Base-by-base conservation (phyloP, 2,888 invertebrate genomes). In the Lasius platythorax region DNA sequence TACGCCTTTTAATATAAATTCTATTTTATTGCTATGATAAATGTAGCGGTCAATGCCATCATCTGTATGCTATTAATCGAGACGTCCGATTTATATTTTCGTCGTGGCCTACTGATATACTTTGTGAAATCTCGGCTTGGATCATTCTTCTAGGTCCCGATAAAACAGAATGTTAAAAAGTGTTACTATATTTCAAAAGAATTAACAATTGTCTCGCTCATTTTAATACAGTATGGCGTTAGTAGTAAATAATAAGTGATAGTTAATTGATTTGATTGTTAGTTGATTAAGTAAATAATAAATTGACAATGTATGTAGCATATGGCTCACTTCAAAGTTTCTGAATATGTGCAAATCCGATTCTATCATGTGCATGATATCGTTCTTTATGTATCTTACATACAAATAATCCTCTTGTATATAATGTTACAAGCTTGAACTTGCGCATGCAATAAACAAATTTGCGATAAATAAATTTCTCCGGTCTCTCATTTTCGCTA, bases 31-130 rank as follows among this genome's bases (percentile, higher is more conserved):
- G 28, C 18, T 11, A 50, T 2, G 9, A 75, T 15, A 15, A 75
- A 64, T 75, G 46, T 70, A 18, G 91, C 92, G 91, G 91, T 92
- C 92, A 92, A 91, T 92, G 90, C 88, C 91, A 90, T 87, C 37
- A 23, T 37, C 85, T 87, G 81, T 84, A 85, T 87, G 79, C 88
- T 89, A 87, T 91, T 91, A 88, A 86, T 85, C 85, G 86, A 84
- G 75, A 86, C 70, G 88, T 78, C 76, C 84, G 91, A 88, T 23
- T 23, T 92, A 68, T 76, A 93, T 93, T 93, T 92, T 91, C 78
- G 89, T 91, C 91, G 83, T 89, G 91, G 89, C 90, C 89, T 88
- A 91, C 89, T 91, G 91, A 92, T 92, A 92, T 91, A 90, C 89
- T 90, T 87, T 75, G 88, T 86, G 74, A 91, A 90, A 87, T 89